Evolutionary conservation across 2,888 invertebrate species (phyloP).

Genomic region (Gryllus longicercus): DNA sequence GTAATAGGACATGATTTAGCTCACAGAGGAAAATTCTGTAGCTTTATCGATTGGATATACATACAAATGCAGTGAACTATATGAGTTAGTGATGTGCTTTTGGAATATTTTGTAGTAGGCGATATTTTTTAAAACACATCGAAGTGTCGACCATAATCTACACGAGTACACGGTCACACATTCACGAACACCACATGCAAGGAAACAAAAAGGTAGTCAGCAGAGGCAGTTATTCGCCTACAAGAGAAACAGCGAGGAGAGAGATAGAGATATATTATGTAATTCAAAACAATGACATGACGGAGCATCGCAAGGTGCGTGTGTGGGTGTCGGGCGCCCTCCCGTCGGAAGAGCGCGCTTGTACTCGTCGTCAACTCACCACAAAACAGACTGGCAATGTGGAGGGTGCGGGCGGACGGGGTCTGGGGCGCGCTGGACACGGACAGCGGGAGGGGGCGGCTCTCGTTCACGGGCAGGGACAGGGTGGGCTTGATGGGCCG

Average conservation of each 20-base stretch:
- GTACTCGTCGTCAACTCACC: slow-evolving; percentile 44
- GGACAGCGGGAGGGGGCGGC: slow-evolving; percentile 17
- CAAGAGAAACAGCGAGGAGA: slow-evolving; percentile 4
- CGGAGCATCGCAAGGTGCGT: slow-evolving; percentile 17
- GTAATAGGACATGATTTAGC: no score
- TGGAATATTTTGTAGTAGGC: no score
- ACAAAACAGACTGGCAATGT: slow-evolving; percentile 31
- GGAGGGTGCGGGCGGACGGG: slow-evolving; percentile 43
- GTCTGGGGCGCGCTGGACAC: slow-evolving; percentile 33
- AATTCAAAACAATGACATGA: slow-evolving; percentile 11
- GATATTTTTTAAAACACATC: not conserved
- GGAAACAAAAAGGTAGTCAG: slow-evolving; percentile 28
- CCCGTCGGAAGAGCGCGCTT: slow-evolving; percentile 22
- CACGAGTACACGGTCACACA: slow-evolving; percentile 24
- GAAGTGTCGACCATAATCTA: not conserved
- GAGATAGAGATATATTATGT: not conserved
- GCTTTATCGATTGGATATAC: no score
- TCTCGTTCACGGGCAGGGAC: slow-evolving; percentile 17
- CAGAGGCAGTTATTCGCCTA: slow-evolving; percentile 20
- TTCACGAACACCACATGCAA: slow-evolving; percentile 25
- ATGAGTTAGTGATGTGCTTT: no score
- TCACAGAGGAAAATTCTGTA: no score
- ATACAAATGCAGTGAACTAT: no score
- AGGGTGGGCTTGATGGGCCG: slow-evolving; percentile 28
- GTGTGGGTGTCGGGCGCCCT: slow-evolving; percentile 4